Conservation (phyloP, 2,113 vertebrate genomes). For the Oophaga pumilio region DNA sequence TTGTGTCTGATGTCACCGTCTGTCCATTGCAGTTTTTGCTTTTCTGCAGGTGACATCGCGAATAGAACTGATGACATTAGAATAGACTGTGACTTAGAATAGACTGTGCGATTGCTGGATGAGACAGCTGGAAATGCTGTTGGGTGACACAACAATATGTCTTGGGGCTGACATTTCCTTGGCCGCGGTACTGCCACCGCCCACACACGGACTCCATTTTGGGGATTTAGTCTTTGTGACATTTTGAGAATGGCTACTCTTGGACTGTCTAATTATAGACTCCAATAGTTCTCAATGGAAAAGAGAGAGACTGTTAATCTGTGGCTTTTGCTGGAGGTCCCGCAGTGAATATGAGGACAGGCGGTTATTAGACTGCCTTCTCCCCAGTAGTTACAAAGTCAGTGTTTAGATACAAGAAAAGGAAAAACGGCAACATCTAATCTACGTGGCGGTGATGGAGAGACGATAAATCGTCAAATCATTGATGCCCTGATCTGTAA, state of each 20-base stretch:
- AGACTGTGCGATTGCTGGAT: conserved; percentile 61
- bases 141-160: conserved; percentile 58
- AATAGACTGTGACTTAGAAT: conserved; percentile 63
- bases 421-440: background rate
- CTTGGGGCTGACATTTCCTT: conserved; percentile 62
- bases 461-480: background rate
- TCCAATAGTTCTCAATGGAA: conserved; percentile 53
- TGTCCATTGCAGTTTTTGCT: background rate
- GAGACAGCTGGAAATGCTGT: conserved; percentile 68
- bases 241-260: conserved; percentile 64
- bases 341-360: background rate
- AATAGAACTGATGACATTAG: conserved; percentile 62
- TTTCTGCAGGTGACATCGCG: background rate
- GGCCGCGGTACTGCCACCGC: conserved; percentile 63
- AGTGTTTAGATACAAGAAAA: background rate
- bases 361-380: background rate
- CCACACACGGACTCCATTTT: conserved; percentile 40
- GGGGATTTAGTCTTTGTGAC: conserved; percentile 62
- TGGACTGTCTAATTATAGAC: conserved; percentile 63
- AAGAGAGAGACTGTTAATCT: background rate
- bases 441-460: background rate
- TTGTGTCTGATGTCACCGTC: background rate
- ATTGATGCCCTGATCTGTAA: too few relatives aligned
- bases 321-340: background rate
- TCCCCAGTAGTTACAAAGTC: background rate